Evolutionary conservation across 2,113 vertebrate species (phyloP).

Genomic region (Rynchops niger): DNA sequence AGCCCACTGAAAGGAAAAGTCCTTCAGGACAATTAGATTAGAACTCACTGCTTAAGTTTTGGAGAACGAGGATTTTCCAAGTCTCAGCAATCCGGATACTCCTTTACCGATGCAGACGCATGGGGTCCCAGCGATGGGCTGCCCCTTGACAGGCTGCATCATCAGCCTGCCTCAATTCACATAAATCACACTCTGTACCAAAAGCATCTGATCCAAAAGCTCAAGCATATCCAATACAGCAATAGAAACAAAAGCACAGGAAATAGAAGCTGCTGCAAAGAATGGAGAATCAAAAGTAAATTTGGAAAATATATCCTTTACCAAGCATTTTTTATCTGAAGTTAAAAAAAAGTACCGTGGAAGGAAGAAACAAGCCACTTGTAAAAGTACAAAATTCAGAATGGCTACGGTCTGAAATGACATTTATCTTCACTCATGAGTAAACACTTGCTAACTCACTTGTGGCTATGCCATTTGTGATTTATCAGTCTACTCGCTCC

Average conservation of each 20-base stretch:
- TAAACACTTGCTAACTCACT: slow-evolving; percentile 70
- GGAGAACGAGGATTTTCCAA: neutral
- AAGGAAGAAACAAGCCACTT: neutral
- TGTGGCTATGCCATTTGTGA: slow-evolving; percentile 73
- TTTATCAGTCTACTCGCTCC: slow-evolving; percentile 71
- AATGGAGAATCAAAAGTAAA: neutral
- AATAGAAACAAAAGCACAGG: neutral
- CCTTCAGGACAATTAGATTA: neutral
- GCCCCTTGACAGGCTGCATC: neutral
- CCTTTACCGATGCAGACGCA: neutral
- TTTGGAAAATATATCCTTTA: neutral
- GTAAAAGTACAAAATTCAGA: neutral
- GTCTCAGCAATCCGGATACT: neutral
- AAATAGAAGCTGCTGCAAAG: neutral
- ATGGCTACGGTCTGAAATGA: slow-evolving; percentile 55
- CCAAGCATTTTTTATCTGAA: neutral
- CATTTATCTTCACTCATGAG: slow-evolving; percentile 72
- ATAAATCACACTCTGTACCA: neutral
- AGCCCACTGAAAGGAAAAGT: neutral
- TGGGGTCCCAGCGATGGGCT: rapidly evolving
- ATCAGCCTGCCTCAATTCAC: neutral
- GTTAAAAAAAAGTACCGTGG: neutral
- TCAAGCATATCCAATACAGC: neutral
- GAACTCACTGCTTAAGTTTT: neutral
- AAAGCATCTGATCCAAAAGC: neutral